Base-by-base conservation (phyloP, 2,888 invertebrate genomes). In the Agrotis ipsilon region DNA sequence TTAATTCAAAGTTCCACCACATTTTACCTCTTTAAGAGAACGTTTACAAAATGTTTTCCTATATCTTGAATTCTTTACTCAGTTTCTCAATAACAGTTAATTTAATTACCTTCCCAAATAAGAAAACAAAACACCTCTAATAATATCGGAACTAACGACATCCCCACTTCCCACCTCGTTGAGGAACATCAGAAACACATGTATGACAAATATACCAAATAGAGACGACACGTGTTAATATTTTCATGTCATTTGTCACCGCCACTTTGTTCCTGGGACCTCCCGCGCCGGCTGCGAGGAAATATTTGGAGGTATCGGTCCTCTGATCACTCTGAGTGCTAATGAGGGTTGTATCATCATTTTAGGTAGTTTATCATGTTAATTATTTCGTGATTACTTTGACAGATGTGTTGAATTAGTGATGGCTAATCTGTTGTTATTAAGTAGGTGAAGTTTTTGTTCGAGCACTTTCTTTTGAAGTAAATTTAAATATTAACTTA, bases 221-320 rank as follows among this genome's bases (percentile, higher is more conserved):
- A 65, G 58, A 52, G 55, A 60, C 24, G 77, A 83, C 86, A 87
- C 84, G 83, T 87, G 85, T 81, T 82, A 81, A 84, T 86, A 86
- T 81, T 81, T 78, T 83, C 82, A 69, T 78, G 67, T 85, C 71
- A 78, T 85, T 90, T 89, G 87, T 82, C 87, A 87, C 82, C 72
- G 43, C 55, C 32, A 67, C 75, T 86, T 84, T 86, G 81, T 81
- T 67, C 75, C 71, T 68, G 64, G 64, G 82, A 86, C 84, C 86
- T 86, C 84, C 83, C 80, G 75, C 63, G 59, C 61, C 59, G 71
- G 51, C 66, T n/a, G 59, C 45, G 66, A 60, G 61, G 74, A 75
- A 77, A 75, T 80, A 68, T 75, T 84, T 82, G 51, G 48, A 62
- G 72, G n/a, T 75, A 82, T 78, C 65, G 45, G 68, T 80, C 66